Base-by-base conservation (phyloP, 2,797 vertebrate genomes). In the Pseudopleuronectes americanus region DNA sequence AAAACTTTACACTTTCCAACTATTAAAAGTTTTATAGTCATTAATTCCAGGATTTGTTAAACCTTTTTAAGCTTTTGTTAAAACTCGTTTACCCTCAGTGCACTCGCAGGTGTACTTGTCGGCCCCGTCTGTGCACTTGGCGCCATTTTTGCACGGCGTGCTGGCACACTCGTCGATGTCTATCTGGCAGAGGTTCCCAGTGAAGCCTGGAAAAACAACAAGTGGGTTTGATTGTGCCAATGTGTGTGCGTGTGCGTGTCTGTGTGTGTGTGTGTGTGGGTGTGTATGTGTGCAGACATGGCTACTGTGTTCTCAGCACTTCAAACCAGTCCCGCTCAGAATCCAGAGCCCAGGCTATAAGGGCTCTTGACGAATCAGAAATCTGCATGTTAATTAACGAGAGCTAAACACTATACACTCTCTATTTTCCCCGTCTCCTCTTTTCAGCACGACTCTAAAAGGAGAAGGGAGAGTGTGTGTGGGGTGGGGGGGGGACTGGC, bases 91-190 rank as follows among this genome's bases (percentile, higher is more conserved):
- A 99, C 98, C 98, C 95, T 99, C 97, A 0, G 97, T 93, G 85
- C 98, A 99, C 87, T 96, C 94, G 80, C 98, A 99, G 77, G 91
- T 96, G 90, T 99, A 99, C 82, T 95, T 94, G 89, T 98, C 98
- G 74, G 97, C 95, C 3, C 97, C 97, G 0, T 99, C 97, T 33
- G 96, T 90, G 48, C 98, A 99, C 75, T 95, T 97, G 86, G 97
- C 98, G 0, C 97, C 97, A 0, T 99, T 98, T 91, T 94, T 94
- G 90, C 98, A 99, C 3, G 98, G 98, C 0, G 98, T 99, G 91
- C 97, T 99, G 66, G 98, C 96, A 0, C 98, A 99, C 88, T 99
- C 98, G 0, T 99, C 98, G 1, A 97, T 94, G 74, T 99, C 97
- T 0, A 95, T 92, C 84, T 97, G 97, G 90, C 98, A 99, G 45